These are phyloP conservation scores for Plusia festucae DNA, from an alignment of 2,888 invertebrate species.

Conservation along the genomic window DNA sequence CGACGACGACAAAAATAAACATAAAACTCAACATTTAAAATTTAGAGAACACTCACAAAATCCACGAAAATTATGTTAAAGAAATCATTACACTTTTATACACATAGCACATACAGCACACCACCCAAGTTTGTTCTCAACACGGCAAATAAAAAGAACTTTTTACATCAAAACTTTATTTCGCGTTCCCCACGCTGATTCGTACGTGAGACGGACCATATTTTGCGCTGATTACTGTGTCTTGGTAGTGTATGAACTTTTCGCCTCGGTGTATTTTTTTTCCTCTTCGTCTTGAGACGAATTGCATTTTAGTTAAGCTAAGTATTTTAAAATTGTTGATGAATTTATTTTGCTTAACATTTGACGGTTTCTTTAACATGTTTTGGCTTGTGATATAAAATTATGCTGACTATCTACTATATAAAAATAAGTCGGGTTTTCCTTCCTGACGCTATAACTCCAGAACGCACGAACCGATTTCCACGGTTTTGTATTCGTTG, in stretches of 20 bases:
- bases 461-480: too few species aligned
- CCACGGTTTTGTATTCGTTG: too few species aligned
- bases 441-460: too few species aligned
- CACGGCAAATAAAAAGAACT: constrained; percentile 86
- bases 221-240: constrained; percentile 83
- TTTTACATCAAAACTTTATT: constrained; percentile 90
- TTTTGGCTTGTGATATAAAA: not conserved
- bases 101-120: constrained; percentile 54
- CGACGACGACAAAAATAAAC: constrained; percentile 21
- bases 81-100: constrained; percentile 61
- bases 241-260: constrained; percentile 63
- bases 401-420: too few species aligned
- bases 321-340: constrained; percentile 53
- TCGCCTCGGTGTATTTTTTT: constrained; percentile 42
- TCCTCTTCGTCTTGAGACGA: constrained; percentile 33
- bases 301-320: constrained; percentile 54
- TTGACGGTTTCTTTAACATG: constrained; percentile 42
- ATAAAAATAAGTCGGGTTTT: too few species aligned
- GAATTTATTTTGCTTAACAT: constrained; percentile 32
- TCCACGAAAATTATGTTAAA: constrained; percentile 54
- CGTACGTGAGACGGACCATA: constrained; percentile 85
- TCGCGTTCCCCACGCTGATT: constrained; percentile 77
- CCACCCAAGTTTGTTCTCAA: constrained; percentile 72
- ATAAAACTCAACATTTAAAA: constrained; percentile 37
- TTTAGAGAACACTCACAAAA: constrained; percentile 41